Conservation (phyloP, 2,797 vertebrate species). For the Channa striata region DNA sequence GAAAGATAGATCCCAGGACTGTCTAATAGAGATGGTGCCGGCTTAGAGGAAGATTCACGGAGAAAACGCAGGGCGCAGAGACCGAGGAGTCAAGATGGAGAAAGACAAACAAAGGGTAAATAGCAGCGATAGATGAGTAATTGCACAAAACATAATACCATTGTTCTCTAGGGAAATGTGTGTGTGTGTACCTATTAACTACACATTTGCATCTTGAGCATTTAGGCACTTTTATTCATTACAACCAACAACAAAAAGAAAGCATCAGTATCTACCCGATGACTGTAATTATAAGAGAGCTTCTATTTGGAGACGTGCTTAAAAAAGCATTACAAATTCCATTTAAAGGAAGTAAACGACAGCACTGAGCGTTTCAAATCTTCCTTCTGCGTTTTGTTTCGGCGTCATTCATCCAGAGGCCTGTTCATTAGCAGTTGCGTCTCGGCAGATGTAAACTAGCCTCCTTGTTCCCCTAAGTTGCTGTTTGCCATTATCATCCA, state of each 20-base stretch:
- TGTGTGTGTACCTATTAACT: slow-evolving; percentile 8
- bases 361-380: too few species aligned
- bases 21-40: slow-evolving; percentile 38
- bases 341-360: too few species aligned
- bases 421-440: too few species aligned
- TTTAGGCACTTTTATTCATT: slow-evolving; percentile 23
- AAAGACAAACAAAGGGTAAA: slow-evolving; percentile 17
- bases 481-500: too few species aligned
- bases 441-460: too few species aligned
- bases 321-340: slow-evolving; percentile 2
- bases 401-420: too few species aligned
- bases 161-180: slow-evolving; percentile 17
- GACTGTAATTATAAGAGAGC: slow-evolving; percentile 10
- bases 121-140: slow-evolving; percentile 32
- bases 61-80: slow-evolving; percentile 19
- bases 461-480: too few species aligned
- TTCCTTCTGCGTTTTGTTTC: too few species aligned
- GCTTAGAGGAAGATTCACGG: slow-evolving; percentile 36
- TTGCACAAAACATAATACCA: slow-evolving; percentile 5
- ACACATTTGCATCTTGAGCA: slow-evolving; percentile 39
- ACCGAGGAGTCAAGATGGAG: slow-evolving; percentile 20
- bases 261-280: slow-evolving; percentile 6
- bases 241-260: slow-evolving; percentile 4
- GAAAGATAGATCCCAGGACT: slow-evolving; percentile 48
- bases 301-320: slow-evolving; percentile 32